These are phyloP conservation scores for Nycticorax nycticorax DNA, from an alignment of 2,113 vertebrate genomes.

Conservation along the genomic window DNA sequence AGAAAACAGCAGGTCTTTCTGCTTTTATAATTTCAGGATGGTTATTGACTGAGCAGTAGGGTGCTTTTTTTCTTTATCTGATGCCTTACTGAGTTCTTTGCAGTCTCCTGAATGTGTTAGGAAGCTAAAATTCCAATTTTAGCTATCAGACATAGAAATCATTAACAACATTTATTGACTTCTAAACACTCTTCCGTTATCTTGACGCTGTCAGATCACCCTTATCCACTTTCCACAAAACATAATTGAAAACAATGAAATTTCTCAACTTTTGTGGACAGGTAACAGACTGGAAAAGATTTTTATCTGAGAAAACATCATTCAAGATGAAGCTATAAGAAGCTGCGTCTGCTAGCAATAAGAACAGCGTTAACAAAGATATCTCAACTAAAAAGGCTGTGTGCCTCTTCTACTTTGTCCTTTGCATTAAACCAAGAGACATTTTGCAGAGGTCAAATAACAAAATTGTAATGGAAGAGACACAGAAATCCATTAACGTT, in stretches of 20 bases:
- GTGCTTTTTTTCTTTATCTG: background rate
- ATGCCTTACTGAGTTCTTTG: background rate
- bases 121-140: slow-evolving; percentile 35
- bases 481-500: background rate
- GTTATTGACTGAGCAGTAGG: background rate
- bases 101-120: background rate
- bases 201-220: background rate
- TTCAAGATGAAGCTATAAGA: background rate
- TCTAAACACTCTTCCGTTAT: slow-evolving; percentile 17
- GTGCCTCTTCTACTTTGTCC: background rate
- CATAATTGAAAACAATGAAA: slow-evolving; percentile 42
- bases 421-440: background rate
- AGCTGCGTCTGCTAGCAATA: background rate
- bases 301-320: background rate
- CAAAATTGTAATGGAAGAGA: background rate
- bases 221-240: background rate
- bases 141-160: slow-evolving; percentile 24
- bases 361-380: background rate
- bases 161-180: slow-evolving; percentile 45
- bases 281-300: slow-evolving; percentile 23
- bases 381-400: background rate
- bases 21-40: background rate
- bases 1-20: background rate
- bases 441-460: background rate
- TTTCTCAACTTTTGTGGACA: background rate